Base-by-base conservation (phyloP, 2,113 vertebrate species). In the Prolemur simus region DNA sequence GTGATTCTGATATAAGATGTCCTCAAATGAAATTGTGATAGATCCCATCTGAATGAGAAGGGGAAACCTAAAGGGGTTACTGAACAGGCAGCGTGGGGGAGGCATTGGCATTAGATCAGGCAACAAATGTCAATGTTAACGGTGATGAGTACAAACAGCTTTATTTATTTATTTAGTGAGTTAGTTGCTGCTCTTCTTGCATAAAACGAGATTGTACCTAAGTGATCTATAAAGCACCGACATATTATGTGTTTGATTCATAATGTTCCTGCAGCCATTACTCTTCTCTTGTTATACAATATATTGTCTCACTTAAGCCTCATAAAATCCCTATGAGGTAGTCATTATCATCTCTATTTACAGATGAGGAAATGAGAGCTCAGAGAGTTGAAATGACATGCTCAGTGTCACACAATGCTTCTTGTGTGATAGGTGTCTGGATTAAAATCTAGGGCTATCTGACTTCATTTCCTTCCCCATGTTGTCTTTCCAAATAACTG, bases 351-450 rank as follows among this genome's bases (percentile, higher is more conserved):
- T 77, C 3, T 58, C 29, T 74, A 11, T 23, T 71, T 66, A 58
- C 45, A 80, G n/a, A 42, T 37, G 49, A 95, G 29, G 29, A 71
- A 37, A 91, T 6, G 37, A 68, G 20, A 47, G 5, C 25, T 64
- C 56, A 23, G 45, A 88, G 20, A 63, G 13, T 13, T 32, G 54
- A 94, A 89, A 80, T 52, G 34, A 42, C 39, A 80, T 0, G 1
- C 17, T 85, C 18, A 81, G 4, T 18, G 3, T 86, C 63, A 73
- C 1, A 66, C 4, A 39, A 78, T 27, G 21, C 18, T 80, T 32
- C n/a, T 54, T 54, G 17, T 0, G 2, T 37, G 5, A 80, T 2
- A 45, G 42, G 11, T n/a, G 3, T 42, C 0, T 2, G 14, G 14
- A 54, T 27, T 81, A 47, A 85, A 88, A 45, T 17, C 3, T 29